Percentiles rank a stretch among this genome's conserved stretches.
phyloP scores from a whole-genome alignment of 2,888 invertebrate species.

The Alloscopus bannaensis region DNA sequence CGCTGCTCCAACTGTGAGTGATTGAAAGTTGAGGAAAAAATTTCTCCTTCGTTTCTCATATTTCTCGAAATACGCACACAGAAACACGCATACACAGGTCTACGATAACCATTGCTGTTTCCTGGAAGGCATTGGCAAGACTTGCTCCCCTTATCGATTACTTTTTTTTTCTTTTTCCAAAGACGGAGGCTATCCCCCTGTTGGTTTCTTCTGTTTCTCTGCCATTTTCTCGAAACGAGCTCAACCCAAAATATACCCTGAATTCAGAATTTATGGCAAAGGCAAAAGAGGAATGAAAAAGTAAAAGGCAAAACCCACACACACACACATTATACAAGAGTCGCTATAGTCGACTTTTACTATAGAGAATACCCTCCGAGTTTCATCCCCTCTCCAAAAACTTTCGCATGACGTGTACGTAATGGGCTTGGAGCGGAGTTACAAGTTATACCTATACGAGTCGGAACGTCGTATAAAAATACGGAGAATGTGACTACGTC shows the following conservation, averaged over 20 bases:
- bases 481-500: too few species aligned
- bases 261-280: constrained; percentile 35
- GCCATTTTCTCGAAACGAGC: constrained; percentile 33
- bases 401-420: too few species aligned
- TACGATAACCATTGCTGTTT: constrained; percentile 24
- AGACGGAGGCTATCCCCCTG: constrained; percentile 12
- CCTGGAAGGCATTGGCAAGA: constrained; percentile 9
- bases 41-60: too few species aligned
- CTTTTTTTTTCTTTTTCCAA: constrained; percentile 8
- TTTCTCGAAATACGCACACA: too few species aligned
- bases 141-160: constrained; percentile 48
- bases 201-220: constrained; percentile 30
- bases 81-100: too few species aligned
- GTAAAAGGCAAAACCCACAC: not conserved
- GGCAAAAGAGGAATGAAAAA: constrained; percentile 21
- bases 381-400: too few species aligned
- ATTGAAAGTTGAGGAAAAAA: too few species aligned
- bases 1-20: not conserved
- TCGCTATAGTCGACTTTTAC: not conserved
- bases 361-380: not conserved
- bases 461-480: too few species aligned
- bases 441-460: too few species aligned
- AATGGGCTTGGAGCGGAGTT: too few species aligned
- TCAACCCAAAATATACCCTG: constrained; percentile 45
- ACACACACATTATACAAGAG: too few species aligned